Base-by-base conservation (phyloP, 2,797 vertebrate genomes). In the Otolemur crassicaudatus region DNA sequence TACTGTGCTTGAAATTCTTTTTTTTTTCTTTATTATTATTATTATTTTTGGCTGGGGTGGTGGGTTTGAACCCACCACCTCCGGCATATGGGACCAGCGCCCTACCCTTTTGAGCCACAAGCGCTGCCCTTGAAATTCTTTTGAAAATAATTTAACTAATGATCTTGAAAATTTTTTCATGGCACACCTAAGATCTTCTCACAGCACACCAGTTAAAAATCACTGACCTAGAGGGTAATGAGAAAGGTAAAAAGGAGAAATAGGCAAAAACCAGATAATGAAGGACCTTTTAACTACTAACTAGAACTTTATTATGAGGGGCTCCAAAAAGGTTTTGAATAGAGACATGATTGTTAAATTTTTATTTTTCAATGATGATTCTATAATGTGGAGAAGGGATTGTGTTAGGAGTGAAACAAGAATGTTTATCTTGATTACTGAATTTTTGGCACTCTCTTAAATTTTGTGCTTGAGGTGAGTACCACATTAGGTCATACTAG, bases 381-480 rank as follows among this genome's bases (percentile, higher is more conserved):
- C n/a, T 82, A 13, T 67, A 89, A 58, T 58, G 17, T 89, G 40
- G n/a, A 85, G 13, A 96, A 87, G 73, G 49, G n/a, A 82, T n/a
- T 88, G 13, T 27, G 25, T 67, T 91, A 69, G 60, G 8, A 27
- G 19, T 94, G 7, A 92, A 70, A 17, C 23, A 92, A 94, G 5
- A 96, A n/a, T 75, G 79, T 94, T 86, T 94, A 69, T 82, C 73
- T 80, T 89, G n/a, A 80, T 93, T 67, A 61, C 11, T 49, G 13
- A 76, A 82, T 86, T 89, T 81, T 92, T 76, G n/a, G 46, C 40
- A 87, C n/a, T 67, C 37, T 11, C 43, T 85, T 90, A 72, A 73
- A 81, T 85, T 97, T 90, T 87, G 10, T 76, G 22, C 10, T 95
- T 25, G 46, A 89, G 37, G 31, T 49, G 53, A 94, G 22, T 77